phyloP scores from a whole-genome alignment of 2,797 vertebrate species.

The Oryzias sinensis region DNA sequence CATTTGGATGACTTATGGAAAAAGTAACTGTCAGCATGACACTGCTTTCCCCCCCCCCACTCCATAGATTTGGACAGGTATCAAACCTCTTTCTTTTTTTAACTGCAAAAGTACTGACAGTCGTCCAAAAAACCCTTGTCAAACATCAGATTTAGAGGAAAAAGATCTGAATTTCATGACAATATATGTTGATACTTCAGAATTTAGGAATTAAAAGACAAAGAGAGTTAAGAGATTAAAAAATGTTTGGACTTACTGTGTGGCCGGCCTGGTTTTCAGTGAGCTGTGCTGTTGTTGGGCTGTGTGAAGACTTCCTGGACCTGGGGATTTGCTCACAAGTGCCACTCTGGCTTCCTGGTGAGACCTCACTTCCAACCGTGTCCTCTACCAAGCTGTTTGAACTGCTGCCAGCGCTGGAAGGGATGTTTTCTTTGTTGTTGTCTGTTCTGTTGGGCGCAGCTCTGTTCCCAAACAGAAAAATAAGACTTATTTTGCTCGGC shows the following conservation, averaged over 20 bases:
- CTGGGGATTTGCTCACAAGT: conserved; percentile 73
- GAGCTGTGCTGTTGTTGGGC: conserved; percentile 78
- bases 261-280: conserved; percentile 80
- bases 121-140: too few relatives aligned
- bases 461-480: conserved; percentile 42
- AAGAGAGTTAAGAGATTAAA: conserved; percentile 9
- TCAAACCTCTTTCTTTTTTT: too few relatives aligned
- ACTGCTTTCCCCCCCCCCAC: too few relatives aligned
- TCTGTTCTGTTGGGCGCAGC: conserved; percentile 67
- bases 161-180: too few relatives aligned
- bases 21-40: too few relatives aligned
- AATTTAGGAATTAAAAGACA: neutral
- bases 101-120: too few relatives aligned
- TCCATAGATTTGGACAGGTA: too few relatives aligned
- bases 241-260: conserved; percentile 78
- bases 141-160: too few relatives aligned
- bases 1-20: too few relatives aligned
- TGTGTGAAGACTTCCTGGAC: conserved; percentile 82
- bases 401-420: conserved; percentile 65
- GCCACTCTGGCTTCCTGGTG: conserved; percentile 66
- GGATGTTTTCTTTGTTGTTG: conserved; percentile 92
- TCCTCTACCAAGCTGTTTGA: conserved; percentile 62
- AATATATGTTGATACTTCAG: too few relatives aligned
- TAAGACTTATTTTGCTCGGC: conserved; percentile 18
- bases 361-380: conserved; percentile 63